Evolutionary conservation across 2,888 invertebrate genomes (phyloP).

Genomic region (Oxycera nigricornis): DNA sequence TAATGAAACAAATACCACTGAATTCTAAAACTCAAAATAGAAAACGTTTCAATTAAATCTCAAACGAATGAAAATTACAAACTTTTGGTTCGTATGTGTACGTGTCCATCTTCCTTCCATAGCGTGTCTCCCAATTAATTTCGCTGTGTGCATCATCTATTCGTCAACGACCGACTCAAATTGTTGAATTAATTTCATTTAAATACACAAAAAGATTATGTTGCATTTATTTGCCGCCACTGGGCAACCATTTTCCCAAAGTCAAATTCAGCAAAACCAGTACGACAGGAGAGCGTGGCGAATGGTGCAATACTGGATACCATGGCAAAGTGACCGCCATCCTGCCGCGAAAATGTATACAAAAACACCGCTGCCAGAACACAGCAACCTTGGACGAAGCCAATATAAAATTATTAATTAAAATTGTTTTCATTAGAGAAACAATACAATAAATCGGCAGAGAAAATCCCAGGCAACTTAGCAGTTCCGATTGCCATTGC

Average conservation of each 20-base stretch:
- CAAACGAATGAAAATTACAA: slow-evolving; percentile 17
- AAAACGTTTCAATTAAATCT: slow-evolving; percentile 32
- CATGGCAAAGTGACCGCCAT: not conserved
- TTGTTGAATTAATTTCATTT: slow-evolving; percentile 21
- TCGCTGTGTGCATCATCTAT: not conserved
- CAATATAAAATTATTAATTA: slow-evolving; percentile 45
- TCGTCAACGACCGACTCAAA: not conserved
- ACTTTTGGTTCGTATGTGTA: not conserved
- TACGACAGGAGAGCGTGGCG: not conserved
- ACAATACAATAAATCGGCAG: not conserved
- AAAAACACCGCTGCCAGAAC: slow-evolving; percentile 15
- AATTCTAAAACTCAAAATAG: slow-evolving; percentile 23
- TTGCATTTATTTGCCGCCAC: not conserved
- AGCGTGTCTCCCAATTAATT: slow-evolving; percentile 28
- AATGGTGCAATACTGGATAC: not conserved
- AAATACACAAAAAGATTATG: slow-evolving; percentile 23
- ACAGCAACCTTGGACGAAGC: slow-evolving; percentile 40
- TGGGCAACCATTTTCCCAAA: not conserved
- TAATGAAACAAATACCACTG: not conserved
- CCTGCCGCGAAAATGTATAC: not conserved
- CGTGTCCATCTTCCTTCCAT: not conserved
- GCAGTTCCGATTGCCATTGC: not conserved
- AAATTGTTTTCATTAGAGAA: slow-evolving; percentile 41
- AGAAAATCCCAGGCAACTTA: not conserved
- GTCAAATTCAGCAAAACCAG: not conserved